These are phyloP conservation scores for Pelodiscus sinensis DNA, from an alignment of 2,113 vertebrate species.

Conservation along the genomic window DNA sequence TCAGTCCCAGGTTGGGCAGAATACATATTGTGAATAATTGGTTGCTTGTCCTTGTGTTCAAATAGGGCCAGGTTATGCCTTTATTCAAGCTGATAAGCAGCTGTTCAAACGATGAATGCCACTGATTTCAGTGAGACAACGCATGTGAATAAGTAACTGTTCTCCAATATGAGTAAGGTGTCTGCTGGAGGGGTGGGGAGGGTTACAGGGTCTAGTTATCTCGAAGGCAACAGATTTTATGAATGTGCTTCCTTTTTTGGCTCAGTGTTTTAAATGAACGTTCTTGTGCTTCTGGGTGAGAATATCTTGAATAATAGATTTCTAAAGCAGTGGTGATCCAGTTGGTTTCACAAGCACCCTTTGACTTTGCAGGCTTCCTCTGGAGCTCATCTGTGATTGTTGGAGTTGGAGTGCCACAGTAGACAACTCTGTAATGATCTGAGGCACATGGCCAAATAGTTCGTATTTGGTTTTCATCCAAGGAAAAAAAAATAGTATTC, in stretches of 20 bases:
- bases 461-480: slow-evolving; percentile 56
- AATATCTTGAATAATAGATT: not conserved
- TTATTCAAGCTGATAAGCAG: not conserved
- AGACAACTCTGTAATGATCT: slow-evolving; percentile 64
- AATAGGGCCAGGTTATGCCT: not conserved
- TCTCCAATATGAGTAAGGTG: not conserved
- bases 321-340: not conserved
- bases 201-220: not conserved
- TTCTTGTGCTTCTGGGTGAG: not conserved
- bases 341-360: slow-evolving; percentile 14
- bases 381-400: not conserved
- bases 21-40: not conserved
- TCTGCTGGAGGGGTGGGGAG: not conserved
- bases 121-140: not conserved
- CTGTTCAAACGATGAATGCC: not conserved
- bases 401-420: slow-evolving; percentile 38
- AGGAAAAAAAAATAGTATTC: slow-evolving; percentile 55
- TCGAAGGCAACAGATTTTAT: not conserved
- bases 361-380: slow-evolving; percentile 25
- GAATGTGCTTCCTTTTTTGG: fast-evolving
- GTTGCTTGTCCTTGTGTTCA: not conserved
- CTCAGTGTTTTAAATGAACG: not conserved
- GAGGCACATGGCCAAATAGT: slow-evolving; percentile 48
- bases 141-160: not conserved
- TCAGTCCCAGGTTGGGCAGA: not conserved